Percentiles rank a stretch among this genome's conserved stretches.
phyloP scores from a whole-genome alignment of 2,888 invertebrate species.

The Erynnis tages region DNA sequence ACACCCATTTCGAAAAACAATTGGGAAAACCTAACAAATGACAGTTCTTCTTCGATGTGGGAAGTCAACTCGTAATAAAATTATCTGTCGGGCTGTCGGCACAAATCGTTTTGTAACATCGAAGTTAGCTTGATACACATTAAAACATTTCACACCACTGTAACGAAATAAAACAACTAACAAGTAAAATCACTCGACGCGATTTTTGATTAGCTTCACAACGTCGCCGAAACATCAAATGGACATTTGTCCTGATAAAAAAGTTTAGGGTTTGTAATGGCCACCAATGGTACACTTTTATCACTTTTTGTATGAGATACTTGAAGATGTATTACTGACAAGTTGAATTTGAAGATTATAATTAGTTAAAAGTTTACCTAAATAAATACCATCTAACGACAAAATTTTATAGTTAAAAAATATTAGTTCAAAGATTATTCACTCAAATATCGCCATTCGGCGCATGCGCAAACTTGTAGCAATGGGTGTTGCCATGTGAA shows the following conservation, averaged over 20 bases:
- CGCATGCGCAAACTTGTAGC: slow-evolving; percentile 80
- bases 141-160: slow-evolving; percentile 50
- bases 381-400: slow-evolving; percentile 73
- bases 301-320: slow-evolving; percentile 59
- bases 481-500: slow-evolving; percentile 52
- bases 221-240: slow-evolving; percentile 82
- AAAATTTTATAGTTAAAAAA: slow-evolving; percentile 79
- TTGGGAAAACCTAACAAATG: slow-evolving; percentile 69
- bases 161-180: slow-evolving; percentile 45
- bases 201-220: slow-evolving; percentile 74
- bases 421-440: slow-evolving; percentile 78
- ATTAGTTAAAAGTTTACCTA: slow-evolving; percentile 59
- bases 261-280: slow-evolving; percentile 82
- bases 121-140: slow-evolving; percentile 41
- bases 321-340: slow-evolving; percentile 40
- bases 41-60: slow-evolving; percentile 69
- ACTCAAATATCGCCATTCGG: slow-evolving; percentile 80
- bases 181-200: slow-evolving; percentile 54
- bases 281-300: slow-evolving; percentile 79
- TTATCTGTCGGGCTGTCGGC: slow-evolving; percentile 72
- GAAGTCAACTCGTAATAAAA: slow-evolving; percentile 73
- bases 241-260: slow-evolving; percentile 80
- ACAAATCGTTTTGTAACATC: slow-evolving; percentile 61
- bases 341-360: slow-evolving; percentile 46
- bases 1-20: slow-evolving; percentile 49